These are phyloP conservation scores for Mesembrinibis cayennensis DNA, from an alignment of 2,113 vertebrate genomes.

Conservation along the genomic window DNA sequence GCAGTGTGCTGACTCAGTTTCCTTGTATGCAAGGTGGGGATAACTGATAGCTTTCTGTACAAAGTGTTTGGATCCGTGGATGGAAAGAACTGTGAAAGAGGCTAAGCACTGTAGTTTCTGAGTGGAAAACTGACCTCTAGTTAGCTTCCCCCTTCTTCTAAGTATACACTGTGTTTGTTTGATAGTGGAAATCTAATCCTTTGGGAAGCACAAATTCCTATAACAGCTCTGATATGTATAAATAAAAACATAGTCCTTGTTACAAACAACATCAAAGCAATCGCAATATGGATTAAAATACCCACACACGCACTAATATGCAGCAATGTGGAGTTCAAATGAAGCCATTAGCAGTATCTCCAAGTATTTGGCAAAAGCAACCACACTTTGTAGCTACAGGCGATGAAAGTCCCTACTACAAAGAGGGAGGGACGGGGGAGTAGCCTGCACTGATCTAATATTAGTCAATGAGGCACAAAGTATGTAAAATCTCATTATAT, in stretches of 20 bases:
- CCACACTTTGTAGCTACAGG: constrained; percentile 57
- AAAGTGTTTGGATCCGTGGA: background rate
- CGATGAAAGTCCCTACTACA: constrained; percentile 63
- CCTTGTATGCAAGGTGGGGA: background rate
- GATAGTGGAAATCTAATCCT: constrained; percentile 58
- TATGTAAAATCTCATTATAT: constrained; percentile 54
- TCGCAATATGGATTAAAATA: constrained; percentile 41
- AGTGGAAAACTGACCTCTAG: constrained; percentile 42
- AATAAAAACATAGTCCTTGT: constrained; percentile 44
- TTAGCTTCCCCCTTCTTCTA: constrained; percentile 9
- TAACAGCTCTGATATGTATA: constrained; percentile 42
- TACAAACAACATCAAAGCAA: constrained; percentile 54
- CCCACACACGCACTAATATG: background rate
- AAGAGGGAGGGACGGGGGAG: constrained; percentile 39
- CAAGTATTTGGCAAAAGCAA: constrained; percentile 63
- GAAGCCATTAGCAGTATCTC: constrained; percentile 54
- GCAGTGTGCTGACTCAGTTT: background rate
- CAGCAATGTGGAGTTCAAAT: constrained; percentile 52
- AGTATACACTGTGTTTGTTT: constrained; percentile 21
- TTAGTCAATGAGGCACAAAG: constrained; percentile 50
- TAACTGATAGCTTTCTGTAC: background rate
- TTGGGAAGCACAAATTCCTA: constrained; percentile 37
- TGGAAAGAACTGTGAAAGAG: background rate
- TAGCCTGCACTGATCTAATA: constrained; percentile 57
- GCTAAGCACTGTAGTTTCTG: background rate